Conservation (phyloP, 2,888 invertebrate species). For the Tetranychus piercei region DNA sequence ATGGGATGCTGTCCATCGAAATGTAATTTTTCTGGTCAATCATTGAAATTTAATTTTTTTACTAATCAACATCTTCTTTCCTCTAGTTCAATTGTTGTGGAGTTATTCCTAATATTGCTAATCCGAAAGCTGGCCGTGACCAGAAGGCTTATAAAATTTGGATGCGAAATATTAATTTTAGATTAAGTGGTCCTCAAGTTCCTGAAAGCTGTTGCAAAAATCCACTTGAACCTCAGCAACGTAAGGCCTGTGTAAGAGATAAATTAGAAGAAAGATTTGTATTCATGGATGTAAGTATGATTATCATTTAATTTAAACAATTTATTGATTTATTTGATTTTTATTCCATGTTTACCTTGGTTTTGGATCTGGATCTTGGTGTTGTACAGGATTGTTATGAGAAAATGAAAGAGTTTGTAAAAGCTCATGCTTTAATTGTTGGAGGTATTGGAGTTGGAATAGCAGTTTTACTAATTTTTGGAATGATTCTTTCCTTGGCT, state of each 20-base stretch:
- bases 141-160: constrained; percentile 16
- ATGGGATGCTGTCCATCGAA: constrained; percentile 70
- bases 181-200: constrained; percentile 14
- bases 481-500: constrained; percentile 50
- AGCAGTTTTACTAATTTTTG: constrained; percentile 65
- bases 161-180: neutral
- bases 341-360: too few species aligned
- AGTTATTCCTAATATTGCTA: constrained; percentile 8
- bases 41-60: neutral
- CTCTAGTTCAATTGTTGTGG: constrained; percentile 23
- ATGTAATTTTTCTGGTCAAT: constrained; percentile 32
- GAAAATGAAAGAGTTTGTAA: constrained; percentile 27
- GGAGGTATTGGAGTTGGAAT: constrained; percentile 63
- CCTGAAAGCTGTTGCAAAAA: constrained; percentile 21
- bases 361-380: too few species aligned
- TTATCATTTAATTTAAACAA: neutral
- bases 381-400: constrained; percentile 26
- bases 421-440: constrained; percentile 54
- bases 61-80: neutral
- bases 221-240: constrained; percentile 6
- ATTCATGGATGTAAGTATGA: constrained; percentile 8
- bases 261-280: neutral
- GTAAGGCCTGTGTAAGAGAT: neutral
- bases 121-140: neutral
- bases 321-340: neutral